phyloP scores from a whole-genome alignment of 2,113 vertebrate genomes.

The Chloroceryle aenea region DNA sequence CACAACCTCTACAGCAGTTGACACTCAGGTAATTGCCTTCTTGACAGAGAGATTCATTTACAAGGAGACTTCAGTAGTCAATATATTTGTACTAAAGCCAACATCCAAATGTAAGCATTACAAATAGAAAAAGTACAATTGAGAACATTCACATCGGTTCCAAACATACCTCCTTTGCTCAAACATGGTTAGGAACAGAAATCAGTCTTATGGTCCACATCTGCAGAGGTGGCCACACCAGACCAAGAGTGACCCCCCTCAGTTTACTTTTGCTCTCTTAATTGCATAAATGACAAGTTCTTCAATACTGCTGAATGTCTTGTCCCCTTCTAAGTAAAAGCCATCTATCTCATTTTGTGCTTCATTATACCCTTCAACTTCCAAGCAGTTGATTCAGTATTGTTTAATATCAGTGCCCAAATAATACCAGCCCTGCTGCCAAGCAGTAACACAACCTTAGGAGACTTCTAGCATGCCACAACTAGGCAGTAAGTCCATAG shows the following conservation, averaged over 20 bases:
- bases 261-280: not conserved
- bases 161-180: not conserved
- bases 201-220: not conserved
- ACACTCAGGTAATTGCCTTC: not conserved
- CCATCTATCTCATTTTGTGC: not conserved
- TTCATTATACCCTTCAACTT: not conserved
- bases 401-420: not conserved
- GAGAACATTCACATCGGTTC: not conserved
- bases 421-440: not conserved
- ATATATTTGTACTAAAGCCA: not conserved
- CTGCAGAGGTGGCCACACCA: not conserved
- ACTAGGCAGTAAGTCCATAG: not conserved
- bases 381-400: not conserved
- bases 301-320: not conserved
- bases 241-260: not conserved
- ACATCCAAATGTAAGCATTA: not conserved
- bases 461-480: not conserved
- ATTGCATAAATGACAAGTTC: not conserved
- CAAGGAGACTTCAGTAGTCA: not conserved
- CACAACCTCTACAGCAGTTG: not conserved
- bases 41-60: not conserved
- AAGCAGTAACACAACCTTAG: not conserved
- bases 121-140: not conserved
- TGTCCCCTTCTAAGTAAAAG: not conserved
- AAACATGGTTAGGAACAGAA: rapidly evolving